phyloP scores from a whole-genome alignment of 64 coral and sea anemone species.

The Orbicella faveolata region DNA sequence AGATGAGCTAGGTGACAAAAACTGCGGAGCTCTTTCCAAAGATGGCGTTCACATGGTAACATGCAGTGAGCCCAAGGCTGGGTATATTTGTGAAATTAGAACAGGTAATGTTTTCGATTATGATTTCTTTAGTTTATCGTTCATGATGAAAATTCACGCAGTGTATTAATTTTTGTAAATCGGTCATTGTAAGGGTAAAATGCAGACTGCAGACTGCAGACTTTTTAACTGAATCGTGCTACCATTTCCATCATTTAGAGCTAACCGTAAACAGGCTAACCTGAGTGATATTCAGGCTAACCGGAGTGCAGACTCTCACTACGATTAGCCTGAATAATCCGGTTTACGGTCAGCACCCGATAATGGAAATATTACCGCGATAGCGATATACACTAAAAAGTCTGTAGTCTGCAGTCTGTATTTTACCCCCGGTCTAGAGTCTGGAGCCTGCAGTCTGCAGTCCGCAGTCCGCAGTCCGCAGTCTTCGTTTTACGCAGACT shows the following conservation, averaged over 20 bases:
- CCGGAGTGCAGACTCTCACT: too few relatives aligned
- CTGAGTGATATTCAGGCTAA: too few relatives aligned
- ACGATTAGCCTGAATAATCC: too few relatives aligned
- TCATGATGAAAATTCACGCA: background rate
- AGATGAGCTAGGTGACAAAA: conserved; percentile 13
- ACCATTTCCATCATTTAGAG: too few relatives aligned
- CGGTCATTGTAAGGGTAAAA: background rate
- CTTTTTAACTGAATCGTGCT: too few relatives aligned
- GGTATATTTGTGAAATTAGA: conserved; percentile 73
- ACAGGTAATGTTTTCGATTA: conserved; percentile 43
- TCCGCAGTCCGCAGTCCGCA: too few relatives aligned
- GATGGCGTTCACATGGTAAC: conserved; percentile 33
- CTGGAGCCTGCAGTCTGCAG: background rate
- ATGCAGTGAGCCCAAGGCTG: conserved; percentile 31
- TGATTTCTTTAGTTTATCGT: background rate
- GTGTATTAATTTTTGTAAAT: background rate
- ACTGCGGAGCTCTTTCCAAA: conserved; percentile 56
- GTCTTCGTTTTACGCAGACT: too few relatives aligned
- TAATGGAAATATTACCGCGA: too few relatives aligned
- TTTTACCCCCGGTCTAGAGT: conserved; percentile 1
- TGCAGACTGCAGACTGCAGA: too few relatives aligned
- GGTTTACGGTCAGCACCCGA: too few relatives aligned
- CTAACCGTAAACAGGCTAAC: too few relatives aligned
- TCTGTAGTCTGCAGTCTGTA: background rate
- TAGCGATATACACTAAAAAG: too few relatives aligned